Base-by-base conservation (phyloP, 2,888 invertebrate species). In the Tanytarsus gracilentus region DNA sequence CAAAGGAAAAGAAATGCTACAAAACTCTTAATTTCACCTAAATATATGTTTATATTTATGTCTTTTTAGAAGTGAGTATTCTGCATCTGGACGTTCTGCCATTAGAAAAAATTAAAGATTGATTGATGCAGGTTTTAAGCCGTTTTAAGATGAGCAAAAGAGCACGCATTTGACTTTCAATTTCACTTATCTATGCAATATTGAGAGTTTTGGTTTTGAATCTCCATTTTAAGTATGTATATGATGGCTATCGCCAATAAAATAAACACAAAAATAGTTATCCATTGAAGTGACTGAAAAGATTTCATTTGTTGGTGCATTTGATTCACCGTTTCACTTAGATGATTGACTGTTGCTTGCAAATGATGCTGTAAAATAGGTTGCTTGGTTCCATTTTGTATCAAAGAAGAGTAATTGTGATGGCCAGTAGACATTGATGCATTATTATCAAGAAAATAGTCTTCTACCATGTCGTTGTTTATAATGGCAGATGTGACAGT, bases 281-380 rank as follows among this genome's bases (percentile, higher is more conserved):
- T 68, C 62, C 77, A 72, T 66, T 79, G 77, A 52, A 79, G 68
- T 65, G 75, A 73, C 65, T 78, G 78, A 16, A 76, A 72, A 27
- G 72, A 71, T 58, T 72, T 73, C 21, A 81, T 64, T 27, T 79
- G 77, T 23, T 69, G 70, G 60, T 77, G 76, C 51, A 82, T 67
- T 62, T 76, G 74, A 29, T 65, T 61, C 7, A 67, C 63, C 14
- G 66, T 66, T 27, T 67, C 75, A 61, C 73, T 73, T 29, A 79
- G 64, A 64, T 77, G 73, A 39, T 68, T 65, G 29, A 76, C 67
- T 63, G 64, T 60, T 2, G 48, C 36, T 5, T 60, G 49, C 7
- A 60, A 40, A 50, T 58, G 58, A 6, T 55, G 53, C 27, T 58
- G 58, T 40, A n/a, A 18, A 8, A 18, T 40, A 11, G 40, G n/a